These are phyloP conservation scores for Crotalus horridus DNA, from an alignment of 2,113 vertebrate genomes.

Conservation along the genomic window DNA sequence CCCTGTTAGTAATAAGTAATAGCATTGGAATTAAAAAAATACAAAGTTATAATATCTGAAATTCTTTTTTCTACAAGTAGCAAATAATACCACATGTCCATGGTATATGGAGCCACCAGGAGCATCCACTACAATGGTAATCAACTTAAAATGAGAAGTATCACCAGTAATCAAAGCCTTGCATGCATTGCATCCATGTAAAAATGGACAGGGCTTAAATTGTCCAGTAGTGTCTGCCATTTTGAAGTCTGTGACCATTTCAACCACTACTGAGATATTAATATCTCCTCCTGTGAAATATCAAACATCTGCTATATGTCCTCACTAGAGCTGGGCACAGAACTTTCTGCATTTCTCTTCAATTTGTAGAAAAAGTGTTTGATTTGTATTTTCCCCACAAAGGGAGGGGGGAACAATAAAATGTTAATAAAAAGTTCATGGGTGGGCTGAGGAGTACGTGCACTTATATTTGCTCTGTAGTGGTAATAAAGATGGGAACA, in stretches of 20 bases:
- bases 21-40: neutral
- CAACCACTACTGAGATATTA: neutral
- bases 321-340: neutral
- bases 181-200: neutral
- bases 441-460: neutral
- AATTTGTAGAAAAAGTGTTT: neutral
- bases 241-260: neutral
- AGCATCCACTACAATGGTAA: neutral
- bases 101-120: neutral
- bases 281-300: neutral
- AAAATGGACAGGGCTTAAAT: neutral
- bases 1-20: neutral
- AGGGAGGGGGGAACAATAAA: neutral
- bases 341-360: neutral
- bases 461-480: neutral
- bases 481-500: neutral
- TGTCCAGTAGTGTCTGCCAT: neutral
- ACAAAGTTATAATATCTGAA: neutral
- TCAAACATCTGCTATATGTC: neutral
- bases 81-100: neutral
- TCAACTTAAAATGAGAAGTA: neutral
- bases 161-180: neutral
- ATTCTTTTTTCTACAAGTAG: neutral
- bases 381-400: neutral
- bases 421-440: neutral